These are phyloP conservation scores for Crocidura indochinensis DNA, from an alignment of 2,797 vertebrate species.

Conservation along the genomic window DNA sequence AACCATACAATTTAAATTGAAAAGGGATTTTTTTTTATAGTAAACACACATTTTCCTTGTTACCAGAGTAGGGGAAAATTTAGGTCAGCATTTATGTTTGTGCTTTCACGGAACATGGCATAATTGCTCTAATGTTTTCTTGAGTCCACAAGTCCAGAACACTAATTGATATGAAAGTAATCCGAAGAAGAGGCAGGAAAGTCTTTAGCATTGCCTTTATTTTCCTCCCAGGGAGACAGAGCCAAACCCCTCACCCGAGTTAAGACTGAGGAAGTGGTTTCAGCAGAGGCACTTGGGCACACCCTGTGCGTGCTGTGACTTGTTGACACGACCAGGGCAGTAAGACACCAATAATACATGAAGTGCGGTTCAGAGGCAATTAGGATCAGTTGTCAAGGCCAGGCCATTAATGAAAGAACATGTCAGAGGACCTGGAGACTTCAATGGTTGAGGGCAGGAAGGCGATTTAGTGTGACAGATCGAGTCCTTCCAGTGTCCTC, in stretches of 20 bases:
- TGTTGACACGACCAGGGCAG: slow-evolving; percentile 97
- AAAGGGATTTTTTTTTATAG: slow-evolving; percentile 78
- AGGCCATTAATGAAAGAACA: slow-evolving; percentile 97
- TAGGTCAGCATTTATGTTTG: slow-evolving; percentile 83
- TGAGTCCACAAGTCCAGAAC: slow-evolving; percentile 78
- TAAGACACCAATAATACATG: slow-evolving; percentile 99
- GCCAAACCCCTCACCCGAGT: slow-evolving; percentile 86
- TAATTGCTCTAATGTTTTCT: slow-evolving; percentile 86
- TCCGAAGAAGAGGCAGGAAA: slow-evolving; percentile 88
- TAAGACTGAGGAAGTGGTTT: slow-evolving; percentile 86
- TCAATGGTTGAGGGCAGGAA: slow-evolving; percentile 95
- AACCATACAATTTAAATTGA: slow-evolving; percentile 68
- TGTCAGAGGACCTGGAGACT: slow-evolving; percentile 92
- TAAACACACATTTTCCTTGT: slow-evolving; percentile 74
- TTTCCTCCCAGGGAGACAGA: slow-evolving; percentile 87
- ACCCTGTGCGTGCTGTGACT: slow-evolving; percentile 92
- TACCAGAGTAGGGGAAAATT: slow-evolving; percentile 84
- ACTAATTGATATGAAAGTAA: slow-evolving; percentile 85
- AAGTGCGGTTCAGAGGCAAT: slow-evolving; percentile 98
- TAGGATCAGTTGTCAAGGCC: slow-evolving; percentile 98
- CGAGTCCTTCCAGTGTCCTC: slow-evolving; percentile 97
- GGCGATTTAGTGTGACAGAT: slow-evolving; percentile 97
- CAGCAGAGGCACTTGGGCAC: slow-evolving; percentile 89
- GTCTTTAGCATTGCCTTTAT: slow-evolving; percentile 86
- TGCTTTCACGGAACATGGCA: slow-evolving; percentile 83